These are phyloP conservation scores for Gambelia wislizenii DNA, from an alignment of 2,797 vertebrate species.

Conservation along the genomic window DNA sequence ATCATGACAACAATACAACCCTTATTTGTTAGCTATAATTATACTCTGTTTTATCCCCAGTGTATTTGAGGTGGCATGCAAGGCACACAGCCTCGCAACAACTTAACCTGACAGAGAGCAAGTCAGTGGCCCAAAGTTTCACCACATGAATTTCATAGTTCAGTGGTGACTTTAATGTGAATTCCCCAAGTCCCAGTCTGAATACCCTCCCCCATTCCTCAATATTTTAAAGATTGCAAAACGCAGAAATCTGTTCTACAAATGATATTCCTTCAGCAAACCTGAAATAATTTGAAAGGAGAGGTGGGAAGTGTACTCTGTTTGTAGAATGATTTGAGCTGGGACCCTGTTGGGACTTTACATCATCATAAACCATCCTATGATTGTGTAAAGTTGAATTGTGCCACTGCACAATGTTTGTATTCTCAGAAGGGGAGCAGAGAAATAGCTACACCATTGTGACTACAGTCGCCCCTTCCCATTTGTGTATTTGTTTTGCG, in stretches of 20 bases:
- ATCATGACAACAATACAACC: not conserved
- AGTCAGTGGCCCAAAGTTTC: not conserved
- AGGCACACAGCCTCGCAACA: not conserved
- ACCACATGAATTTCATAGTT: not conserved
- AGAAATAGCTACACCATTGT: too few relatives aligned
- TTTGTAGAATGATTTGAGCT: not conserved
- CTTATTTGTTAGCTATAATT: not conserved
- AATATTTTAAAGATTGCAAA: slow-evolving; percentile 6
- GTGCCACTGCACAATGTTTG: too few relatives aligned
- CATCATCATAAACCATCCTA: too few relatives aligned
- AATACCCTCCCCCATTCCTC: not conserved
- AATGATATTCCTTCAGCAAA: not conserved
- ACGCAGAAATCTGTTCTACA: not conserved
- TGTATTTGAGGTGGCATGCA: not conserved
- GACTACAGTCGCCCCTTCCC: too few relatives aligned
- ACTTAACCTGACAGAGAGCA: not conserved
- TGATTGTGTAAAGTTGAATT: too few relatives aligned
- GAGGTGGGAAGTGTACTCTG: not conserved
- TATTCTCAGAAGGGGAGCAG: too few relatives aligned
- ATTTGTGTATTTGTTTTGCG: too few relatives aligned
- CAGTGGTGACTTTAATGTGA: not conserved
- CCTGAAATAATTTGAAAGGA: not conserved
- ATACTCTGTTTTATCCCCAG: not conserved
- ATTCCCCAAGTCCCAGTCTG: not conserved
- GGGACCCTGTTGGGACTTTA: not conserved